Evolutionary conservation across 2,797 vertebrate genomes (phyloP), one percentile per base, ranked within the genome.

Genomic region (Lagodon rhomboides): DNA sequence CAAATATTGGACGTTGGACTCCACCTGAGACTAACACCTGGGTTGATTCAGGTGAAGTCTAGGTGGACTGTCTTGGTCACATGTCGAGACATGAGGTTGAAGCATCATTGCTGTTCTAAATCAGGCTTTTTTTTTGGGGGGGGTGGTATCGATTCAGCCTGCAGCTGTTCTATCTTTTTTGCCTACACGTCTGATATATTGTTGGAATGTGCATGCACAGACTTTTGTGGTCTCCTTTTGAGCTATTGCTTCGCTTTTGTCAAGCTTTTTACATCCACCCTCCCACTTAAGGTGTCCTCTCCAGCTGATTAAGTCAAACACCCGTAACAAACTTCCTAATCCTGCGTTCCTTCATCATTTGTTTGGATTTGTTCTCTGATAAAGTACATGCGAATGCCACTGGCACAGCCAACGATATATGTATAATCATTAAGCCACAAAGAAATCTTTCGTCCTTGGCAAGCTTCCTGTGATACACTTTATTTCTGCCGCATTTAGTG

Each of bases 391-490:
- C 58, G 18, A 68, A 67, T n/a, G 1, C 18, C 18, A 65, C 46
- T 49, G 44, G 44, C 64, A 61, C 20, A 53, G 56, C n/a, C 64
- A 69, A 77, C 2, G 3, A 44, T 54, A 70, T 68, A 62, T 53
- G 18, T 22, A 75, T 81, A 66, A 55, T 77, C 43, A 80, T 82
- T 78, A 51, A 72, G n/a, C 50, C 65, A 77, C 70, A 34, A 76
- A 55, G 25, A 79, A 55, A 22, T 59, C 0, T 77, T 68, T 41
- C 9, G 44, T 22, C 17, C 53, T 82, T 88, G 84, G 84, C 82
- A 67, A 69, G 49, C 34, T 65, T 85, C 59, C 68, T 68, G 72
- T 55, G 58, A 74, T 65, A 62, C 81, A 83, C 75, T 83, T 80
- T 81, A 54, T 69, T 58, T 74, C 15, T 58, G 51, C 38, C 66